phyloP scores from a whole-genome alignment of 2,797 vertebrate genomes.

The Ataeniobius toweri region DNA sequence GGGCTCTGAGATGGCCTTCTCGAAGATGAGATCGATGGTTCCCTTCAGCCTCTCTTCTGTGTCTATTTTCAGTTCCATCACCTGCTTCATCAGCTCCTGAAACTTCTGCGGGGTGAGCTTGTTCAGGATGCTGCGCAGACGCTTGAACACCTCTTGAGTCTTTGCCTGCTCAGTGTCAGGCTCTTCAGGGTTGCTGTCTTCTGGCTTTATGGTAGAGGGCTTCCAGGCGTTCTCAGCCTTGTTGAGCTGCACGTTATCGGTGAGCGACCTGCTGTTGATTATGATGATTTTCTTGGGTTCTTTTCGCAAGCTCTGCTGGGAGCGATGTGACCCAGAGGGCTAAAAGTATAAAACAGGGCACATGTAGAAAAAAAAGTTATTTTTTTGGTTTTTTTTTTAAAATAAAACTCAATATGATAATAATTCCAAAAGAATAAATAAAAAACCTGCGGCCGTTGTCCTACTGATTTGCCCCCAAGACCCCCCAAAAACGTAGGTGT shows the following conservation, averaged over 20 bases:
- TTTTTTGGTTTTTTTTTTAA: no score
- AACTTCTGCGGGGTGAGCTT: constrained; percentile 98
- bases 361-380: not conserved
- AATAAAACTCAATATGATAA: not conserved
- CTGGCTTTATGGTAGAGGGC: constrained; percentile 84
- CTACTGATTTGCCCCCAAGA: constrained; percentile 87
- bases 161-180: constrained; percentile 81
- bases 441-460: constrained; percentile 71
- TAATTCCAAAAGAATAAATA: not conserved
- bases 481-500: constrained; percentile 93
- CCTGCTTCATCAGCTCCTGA: constrained; percentile 97
- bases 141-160: constrained; percentile 90
- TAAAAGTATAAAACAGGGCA: constrained; percentile 45
- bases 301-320: constrained; percentile 91
- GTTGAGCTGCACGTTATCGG: constrained; percentile 93
- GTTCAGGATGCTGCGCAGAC: constrained; percentile 94
- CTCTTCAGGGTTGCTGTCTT: constrained; percentile 67
- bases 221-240: constrained; percentile 98
- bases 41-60: constrained; percentile 96
- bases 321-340: constrained; percentile 91
- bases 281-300: constrained; percentile 96
- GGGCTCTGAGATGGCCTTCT: constrained; percentile 98
- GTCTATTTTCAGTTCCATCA: constrained; percentile 92
- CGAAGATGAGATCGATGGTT: constrained; percentile 96
- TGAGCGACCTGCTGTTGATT: constrained; percentile 89